Evolutionary conservation across 2,888 invertebrate species (phyloP).

Genomic region (Nineta flava): DNA sequence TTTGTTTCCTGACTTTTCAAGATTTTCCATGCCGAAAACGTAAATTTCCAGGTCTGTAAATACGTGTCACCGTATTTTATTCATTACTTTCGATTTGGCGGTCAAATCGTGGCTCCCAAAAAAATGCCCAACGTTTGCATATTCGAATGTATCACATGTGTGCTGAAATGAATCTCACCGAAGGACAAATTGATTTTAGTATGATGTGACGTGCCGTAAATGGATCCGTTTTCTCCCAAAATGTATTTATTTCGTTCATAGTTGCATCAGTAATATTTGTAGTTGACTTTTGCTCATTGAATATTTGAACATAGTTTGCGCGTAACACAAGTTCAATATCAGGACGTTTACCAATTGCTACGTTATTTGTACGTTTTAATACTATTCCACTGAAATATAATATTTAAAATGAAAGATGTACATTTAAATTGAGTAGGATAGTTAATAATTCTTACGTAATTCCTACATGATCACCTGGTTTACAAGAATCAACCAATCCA

Average conservation of each 20-base stretch:
- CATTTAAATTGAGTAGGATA: neutral
- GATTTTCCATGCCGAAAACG: too few relatives aligned
- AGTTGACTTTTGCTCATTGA: slow-evolving; percentile 30
- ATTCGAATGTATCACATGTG: too few relatives aligned
- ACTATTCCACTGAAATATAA: slow-evolving; percentile 50
- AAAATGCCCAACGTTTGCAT: too few relatives aligned
- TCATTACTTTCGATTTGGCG: too few relatives aligned
- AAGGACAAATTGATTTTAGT: slow-evolving; percentile 67
- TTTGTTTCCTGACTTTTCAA: too few relatives aligned
- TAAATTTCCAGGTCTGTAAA: too few relatives aligned
- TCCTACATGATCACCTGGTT: slow-evolving; percentile 77
- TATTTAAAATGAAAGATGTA: neutral
- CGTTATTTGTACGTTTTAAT: slow-evolving; percentile 53
- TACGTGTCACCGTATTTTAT: too few relatives aligned
- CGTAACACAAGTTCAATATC: slow-evolving; percentile 54
- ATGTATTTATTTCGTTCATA: slow-evolving; percentile 49
- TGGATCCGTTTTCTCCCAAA: slow-evolving; percentile 51
- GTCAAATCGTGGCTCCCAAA: too few relatives aligned
- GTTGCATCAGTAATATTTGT: slow-evolving; percentile 44
- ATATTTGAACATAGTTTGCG: slow-evolving; percentile 55
- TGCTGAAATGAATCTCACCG: slow-evolving; percentile 31
- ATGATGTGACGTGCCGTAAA: slow-evolving; percentile 63
- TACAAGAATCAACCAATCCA: slow-evolving; percentile 73
- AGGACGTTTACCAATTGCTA: slow-evolving; percentile 38
- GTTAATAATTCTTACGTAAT: slow-evolving; percentile 43